These are phyloP conservation scores for Melopsittacus undulatus DNA, from an alignment of 2,797 vertebrate species.

Conservation along the genomic window DNA sequence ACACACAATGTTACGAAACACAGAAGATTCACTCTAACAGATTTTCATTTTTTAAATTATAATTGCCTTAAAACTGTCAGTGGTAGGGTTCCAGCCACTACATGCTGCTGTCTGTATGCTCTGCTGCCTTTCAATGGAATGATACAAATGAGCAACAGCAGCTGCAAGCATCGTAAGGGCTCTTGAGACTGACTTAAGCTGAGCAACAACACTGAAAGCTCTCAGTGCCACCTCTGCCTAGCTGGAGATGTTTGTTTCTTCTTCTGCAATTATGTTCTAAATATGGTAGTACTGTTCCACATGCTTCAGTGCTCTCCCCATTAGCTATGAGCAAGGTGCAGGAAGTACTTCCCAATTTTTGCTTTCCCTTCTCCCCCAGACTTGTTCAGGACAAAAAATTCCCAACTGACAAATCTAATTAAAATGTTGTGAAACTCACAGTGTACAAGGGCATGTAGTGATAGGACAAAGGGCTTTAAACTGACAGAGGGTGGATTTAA, in stretches of 20 bases:
- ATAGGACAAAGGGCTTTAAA: not conserved
- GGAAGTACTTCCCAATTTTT: not conserved
- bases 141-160: not conserved
- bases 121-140: not conserved
- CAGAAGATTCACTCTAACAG: not conserved
- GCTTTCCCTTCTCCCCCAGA: not conserved
- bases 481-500: not conserved
- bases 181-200: not conserved
- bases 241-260: not conserved
- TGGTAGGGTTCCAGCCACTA: not conserved
- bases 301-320: not conserved
- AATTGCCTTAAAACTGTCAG: not conserved
- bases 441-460: not conserved
- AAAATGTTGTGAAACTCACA: not conserved
- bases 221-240: not conserved
- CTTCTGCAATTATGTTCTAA: not conserved
- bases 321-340: not conserved
- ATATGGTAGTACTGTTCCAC: not conserved
- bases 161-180: not conserved
- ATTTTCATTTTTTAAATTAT: not conserved
- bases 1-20: not conserved
- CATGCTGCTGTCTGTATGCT: not conserved
- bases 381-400: not conserved
- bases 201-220: not conserved
- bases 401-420: not conserved